phyloP scores from a whole-genome alignment of 1,140 invertebrate genomes.

The Drosophila sulfurigaster region DNA sequence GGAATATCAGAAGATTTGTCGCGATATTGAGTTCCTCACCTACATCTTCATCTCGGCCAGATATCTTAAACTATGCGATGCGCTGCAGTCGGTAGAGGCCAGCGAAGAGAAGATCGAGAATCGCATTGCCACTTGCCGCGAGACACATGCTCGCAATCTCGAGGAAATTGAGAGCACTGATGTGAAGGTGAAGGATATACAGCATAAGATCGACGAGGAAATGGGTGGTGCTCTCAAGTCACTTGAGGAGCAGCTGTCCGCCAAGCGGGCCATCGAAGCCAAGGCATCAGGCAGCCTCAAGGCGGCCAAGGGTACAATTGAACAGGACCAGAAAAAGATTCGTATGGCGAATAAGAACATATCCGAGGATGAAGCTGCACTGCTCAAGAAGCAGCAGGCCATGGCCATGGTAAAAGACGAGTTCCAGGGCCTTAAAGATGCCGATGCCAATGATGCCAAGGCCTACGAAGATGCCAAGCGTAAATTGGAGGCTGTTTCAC shows the following conservation, averaged over 20 bases:
- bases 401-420: slow-evolving; percentile 88
- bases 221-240: slow-evolving; percentile 88
- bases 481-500: slow-evolving; percentile 92
- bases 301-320: slow-evolving; percentile 89
- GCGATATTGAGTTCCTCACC: slow-evolving; percentile 94
- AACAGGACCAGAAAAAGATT: slow-evolving; percentile 89
- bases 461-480: slow-evolving; percentile 91
- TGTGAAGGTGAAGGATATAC: slow-evolving; percentile 86
- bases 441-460: slow-evolving; percentile 89
- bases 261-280: slow-evolving; percentile 89
- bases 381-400: slow-evolving; percentile 89
- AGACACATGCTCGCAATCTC: slow-evolving; percentile 86
- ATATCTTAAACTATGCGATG: slow-evolving; percentile 68
- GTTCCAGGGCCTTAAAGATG: slow-evolving; percentile 90
- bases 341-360: slow-evolving; percentile 90
- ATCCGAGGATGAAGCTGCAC: slow-evolving; percentile 89
- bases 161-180: slow-evolving; percentile 86
- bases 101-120: slow-evolving; percentile 66
- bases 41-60: slow-evolving; percentile 85
- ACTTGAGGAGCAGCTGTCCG: slow-evolving; percentile 89
- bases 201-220: slow-evolving; percentile 88
- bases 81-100: slow-evolving; percentile 59
- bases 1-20: slow-evolving; percentile 94
- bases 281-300: slow-evolving; percentile 89
- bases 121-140: slow-evolving; percentile 77